Percentiles rank a stretch among this genome's conserved stretches.
Evolutionary conservation across 2,888 invertebrate genomes (phyloP).

Genomic region (Tetanocera ferruginea): DNA sequence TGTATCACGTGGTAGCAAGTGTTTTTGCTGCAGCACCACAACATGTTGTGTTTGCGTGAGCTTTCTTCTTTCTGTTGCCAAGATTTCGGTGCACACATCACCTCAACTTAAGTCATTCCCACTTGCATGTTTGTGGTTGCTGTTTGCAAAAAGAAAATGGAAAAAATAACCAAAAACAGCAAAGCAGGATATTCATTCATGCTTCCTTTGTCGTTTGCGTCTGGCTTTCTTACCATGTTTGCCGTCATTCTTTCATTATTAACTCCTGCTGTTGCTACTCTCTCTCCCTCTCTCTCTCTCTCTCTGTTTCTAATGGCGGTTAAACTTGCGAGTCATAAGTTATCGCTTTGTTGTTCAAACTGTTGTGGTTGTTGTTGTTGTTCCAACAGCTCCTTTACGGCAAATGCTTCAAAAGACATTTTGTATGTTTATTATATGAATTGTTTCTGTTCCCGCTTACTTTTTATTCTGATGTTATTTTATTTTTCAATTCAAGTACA

Average conservation of each 20-base stretch:
- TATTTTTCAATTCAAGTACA: background rate
- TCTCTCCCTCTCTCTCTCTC: slow-evolving; percentile 43
- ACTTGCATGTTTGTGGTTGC: slow-evolving; percentile 13
- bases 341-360: slow-evolving; percentile 34
- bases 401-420: slow-evolving; percentile 19
- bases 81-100: too few relatives aligned
- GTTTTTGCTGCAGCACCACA: slow-evolving; percentile 11
- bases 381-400: background rate
- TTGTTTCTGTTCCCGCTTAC: background rate
- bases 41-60: background rate
- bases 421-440: background rate
- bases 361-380: slow-evolving; percentile 31
- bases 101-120: background rate
- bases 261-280: slow-evolving; percentile 34
- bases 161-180: background rate
- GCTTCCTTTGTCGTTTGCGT: background rate
- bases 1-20: slow-evolving; percentile 26
- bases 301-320: slow-evolving; percentile 49
- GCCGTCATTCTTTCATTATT: slow-evolving; percentile 3
- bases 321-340: slow-evolving; percentile 48
- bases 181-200: slow-evolving; percentile 16
- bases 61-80: background rate
- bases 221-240: background rate
- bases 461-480: background rate
- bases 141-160: background rate